These are phyloP conservation scores for Ellobium chinense DNA, from an alignment of 2,888 invertebrate species.

Conservation along the genomic window DNA sequence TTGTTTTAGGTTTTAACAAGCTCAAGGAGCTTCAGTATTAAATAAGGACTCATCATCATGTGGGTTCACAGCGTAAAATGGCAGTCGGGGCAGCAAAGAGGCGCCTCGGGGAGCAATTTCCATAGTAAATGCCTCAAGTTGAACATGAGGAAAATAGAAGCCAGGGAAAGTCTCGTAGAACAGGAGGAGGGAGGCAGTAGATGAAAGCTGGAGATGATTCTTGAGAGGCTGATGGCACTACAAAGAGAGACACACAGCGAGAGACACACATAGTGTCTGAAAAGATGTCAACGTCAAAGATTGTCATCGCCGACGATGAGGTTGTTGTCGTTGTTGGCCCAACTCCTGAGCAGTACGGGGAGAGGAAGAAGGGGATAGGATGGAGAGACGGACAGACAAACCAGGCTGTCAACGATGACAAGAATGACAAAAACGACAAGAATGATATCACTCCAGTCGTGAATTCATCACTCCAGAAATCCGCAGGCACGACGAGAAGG, in stretches of 20 bases:
- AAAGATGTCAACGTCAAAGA: slow-evolving; percentile 12
- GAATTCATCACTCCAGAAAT: slow-evolving; percentile 5
- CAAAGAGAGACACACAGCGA: not conserved
- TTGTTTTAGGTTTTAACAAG: not conserved
- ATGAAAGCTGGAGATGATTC: not conserved
- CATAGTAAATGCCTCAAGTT: not conserved
- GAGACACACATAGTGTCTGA: no score
- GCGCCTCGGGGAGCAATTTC: not conserved
- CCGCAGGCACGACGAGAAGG: not conserved
- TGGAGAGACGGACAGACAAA: not conserved
- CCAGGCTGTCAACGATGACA: not conserved
- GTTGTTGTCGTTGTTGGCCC: not conserved
- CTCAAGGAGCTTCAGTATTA: not conserved
- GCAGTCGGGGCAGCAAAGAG: not conserved
- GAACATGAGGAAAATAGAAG: not conserved
- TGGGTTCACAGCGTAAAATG: not conserved
- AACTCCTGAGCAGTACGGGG: no score
- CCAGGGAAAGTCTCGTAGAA: not conserved
- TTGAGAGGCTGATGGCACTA: not conserved
- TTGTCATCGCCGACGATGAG: not conserved
- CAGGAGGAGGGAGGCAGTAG: not conserved
- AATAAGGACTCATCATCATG: not conserved
- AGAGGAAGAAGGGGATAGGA: not conserved
- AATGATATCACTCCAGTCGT: slow-evolving; percentile 5
- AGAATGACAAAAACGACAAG: slow-evolving; percentile 1